Evolutionary conservation across 1,140 invertebrate genomes (phyloP).

Genomic region (Colletes latitarsis): DNA sequence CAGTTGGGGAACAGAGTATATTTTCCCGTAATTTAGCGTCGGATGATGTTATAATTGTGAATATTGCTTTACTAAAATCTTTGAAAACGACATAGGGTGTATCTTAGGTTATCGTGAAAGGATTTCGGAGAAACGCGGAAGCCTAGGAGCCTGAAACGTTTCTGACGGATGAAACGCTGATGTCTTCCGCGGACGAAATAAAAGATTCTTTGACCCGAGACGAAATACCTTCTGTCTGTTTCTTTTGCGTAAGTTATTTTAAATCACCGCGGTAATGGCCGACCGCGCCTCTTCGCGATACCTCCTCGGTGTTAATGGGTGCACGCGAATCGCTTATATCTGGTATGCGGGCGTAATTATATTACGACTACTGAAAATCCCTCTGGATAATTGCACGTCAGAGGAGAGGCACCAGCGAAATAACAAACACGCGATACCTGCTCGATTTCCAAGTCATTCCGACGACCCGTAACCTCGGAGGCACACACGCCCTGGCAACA

Average conservation of each 20-base stretch:
- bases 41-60: too few species aligned
- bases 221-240: not conserved
- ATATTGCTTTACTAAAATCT: too few species aligned
- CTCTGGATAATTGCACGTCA: slow-evolving; percentile 37
- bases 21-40: too few species aligned
- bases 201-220: slow-evolving; percentile 6
- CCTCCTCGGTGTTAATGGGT: slow-evolving; percentile 27
- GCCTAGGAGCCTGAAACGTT: too few species aligned
- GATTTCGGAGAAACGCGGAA: too few species aligned
- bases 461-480: slow-evolving; percentile 6
- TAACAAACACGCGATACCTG: slow-evolving; percentile 27
- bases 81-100: too few species aligned
- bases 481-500: slow-evolving; percentile 6
- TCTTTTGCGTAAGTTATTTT: slow-evolving; percentile 5
- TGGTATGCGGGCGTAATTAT: slow-evolving; percentile 39
- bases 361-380: slow-evolving; percentile 43
- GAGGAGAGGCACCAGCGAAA: not conserved
- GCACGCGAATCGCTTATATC: slow-evolving; percentile 12
- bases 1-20: too few species aligned
- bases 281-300: slow-evolving; percentile 1
- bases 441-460: slow-evolving; percentile 24
- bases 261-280: slow-evolving; percentile 28
- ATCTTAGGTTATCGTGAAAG: too few species aligned
- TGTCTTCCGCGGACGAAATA: too few species aligned
- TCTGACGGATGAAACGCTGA: too few species aligned